A percentile compares a stretch with the other conserved stretches of the same genome.
Evolutionary conservation across 2,797 vertebrate genomes (phyloP).

Genomic region (Bryconaethiops microstoma): DNA sequence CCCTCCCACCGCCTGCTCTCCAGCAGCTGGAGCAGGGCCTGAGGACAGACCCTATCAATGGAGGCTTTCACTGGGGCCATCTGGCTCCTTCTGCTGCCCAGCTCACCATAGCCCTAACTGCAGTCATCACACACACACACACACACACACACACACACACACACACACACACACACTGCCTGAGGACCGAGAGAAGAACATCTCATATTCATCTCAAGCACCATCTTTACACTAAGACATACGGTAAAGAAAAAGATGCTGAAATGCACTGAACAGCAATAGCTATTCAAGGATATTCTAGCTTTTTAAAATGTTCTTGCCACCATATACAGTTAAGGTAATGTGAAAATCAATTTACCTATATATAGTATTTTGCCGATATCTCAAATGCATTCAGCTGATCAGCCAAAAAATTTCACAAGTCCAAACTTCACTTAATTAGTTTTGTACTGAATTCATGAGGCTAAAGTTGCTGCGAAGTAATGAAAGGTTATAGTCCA

Average conservation of each 20-base stretch:
- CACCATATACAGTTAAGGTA: no score
- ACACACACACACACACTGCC: conserved; percentile 44
- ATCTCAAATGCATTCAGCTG: no score
- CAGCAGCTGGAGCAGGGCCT: conserved; percentile 55
- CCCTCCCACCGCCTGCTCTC: conserved; percentile 45
- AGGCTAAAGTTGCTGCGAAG: no score
- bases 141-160: conserved; percentile 41
- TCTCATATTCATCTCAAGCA: conserved; percentile 34
- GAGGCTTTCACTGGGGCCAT: conserved; percentile 60
- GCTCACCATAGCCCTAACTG: conserved; percentile 24
- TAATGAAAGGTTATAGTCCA: no score
- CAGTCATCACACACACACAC: conserved; percentile 36
- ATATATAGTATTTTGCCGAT: background rate
- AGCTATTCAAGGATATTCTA: no score
- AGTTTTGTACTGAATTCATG: no score
- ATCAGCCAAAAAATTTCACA: no score
- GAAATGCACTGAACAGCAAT: background rate
- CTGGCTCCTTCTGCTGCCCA: conserved; percentile 57
- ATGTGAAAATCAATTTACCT: no score
- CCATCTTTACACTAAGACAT: background rate
- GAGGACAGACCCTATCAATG: conserved; percentile 58
- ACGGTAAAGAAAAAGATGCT: conserved; percentile 6
- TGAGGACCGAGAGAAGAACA: conserved; percentile 48
- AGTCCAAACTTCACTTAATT: no score
- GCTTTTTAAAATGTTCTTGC: no score